A percentile compares a stretch with the other conserved stretches of the same genome.
Evolutionary conservation across 64 coral and sea anemone species (phyloP).

Genomic region (Acropora tenuis): DNA sequence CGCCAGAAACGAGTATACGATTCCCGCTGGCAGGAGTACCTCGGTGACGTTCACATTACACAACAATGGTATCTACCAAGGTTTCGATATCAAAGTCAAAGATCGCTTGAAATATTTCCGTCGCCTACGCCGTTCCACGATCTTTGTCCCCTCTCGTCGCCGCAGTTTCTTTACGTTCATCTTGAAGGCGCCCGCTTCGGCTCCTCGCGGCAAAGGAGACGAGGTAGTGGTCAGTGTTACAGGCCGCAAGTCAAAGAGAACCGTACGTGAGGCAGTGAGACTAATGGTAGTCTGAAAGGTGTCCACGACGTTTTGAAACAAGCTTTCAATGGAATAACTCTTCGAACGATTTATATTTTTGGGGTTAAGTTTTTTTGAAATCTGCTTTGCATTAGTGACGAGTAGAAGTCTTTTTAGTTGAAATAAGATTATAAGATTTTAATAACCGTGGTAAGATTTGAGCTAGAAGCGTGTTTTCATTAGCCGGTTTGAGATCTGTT

Average conservation of each 20-base stretch:
- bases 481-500: too few species aligned
- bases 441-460: too few species aligned
- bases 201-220: background rate
- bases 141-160: constrained; percentile 2
- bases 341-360: background rate
- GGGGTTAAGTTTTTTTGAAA: too few species aligned
- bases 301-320: too few species aligned
- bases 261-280: background rate
- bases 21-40: constrained; percentile 21
- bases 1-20: constrained; percentile 46
- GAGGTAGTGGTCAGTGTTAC: constrained; percentile 27
- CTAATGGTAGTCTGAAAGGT: constrained; percentile 15
- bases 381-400: too few species aligned
- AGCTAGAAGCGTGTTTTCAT: too few species aligned
- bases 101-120: constrained; percentile 20
- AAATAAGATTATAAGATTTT: too few species aligned
- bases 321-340: too few species aligned
- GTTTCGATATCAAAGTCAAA: constrained; percentile 31
- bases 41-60: constrained; percentile 32
- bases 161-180: background rate
- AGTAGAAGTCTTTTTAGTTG: too few species aligned
- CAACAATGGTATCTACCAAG: constrained; percentile 36
- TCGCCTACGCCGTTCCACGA: background rate
- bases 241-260: constrained; percentile 20
- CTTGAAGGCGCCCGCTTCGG: constrained; percentile 24